Evolutionary conservation across 2,797 vertebrate genomes (phyloP).

Genomic region (Halcyon smyrnensis): DNA sequence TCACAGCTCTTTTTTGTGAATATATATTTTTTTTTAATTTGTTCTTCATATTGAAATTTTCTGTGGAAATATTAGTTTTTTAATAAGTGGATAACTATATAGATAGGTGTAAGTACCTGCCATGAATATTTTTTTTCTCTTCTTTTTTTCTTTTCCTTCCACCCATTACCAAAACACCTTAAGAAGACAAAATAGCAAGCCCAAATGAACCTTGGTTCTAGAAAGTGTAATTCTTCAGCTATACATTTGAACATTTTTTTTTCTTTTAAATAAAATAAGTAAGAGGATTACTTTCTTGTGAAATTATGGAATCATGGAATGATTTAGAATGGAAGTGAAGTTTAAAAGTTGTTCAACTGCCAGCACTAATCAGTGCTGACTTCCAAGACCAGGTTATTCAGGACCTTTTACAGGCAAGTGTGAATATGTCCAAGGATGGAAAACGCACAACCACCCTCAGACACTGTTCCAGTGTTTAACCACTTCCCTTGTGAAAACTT

Average conservation of each 20-base stretch:
- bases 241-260: not conserved
- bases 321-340: not conserved
- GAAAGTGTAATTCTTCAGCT: not conserved
- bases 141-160: not conserved
- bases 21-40: not conserved
- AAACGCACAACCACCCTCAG: not conserved
- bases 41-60: not conserved
- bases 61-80: not conserved
- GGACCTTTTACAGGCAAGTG: not conserved
- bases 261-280: not conserved
- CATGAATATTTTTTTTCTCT: not conserved
- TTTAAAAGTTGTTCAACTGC: not conserved
- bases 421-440: not conserved
- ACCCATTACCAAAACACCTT: not conserved
- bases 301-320: not conserved
- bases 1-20: not conserved
- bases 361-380: not conserved
- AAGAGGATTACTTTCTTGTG: not conserved
- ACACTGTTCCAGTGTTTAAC: not conserved
- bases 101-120: not conserved
- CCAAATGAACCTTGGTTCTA: not conserved
- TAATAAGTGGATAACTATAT: not conserved
- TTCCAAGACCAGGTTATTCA: not conserved
- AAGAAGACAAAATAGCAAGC: not conserved
- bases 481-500: not conserved